These are phyloP conservation scores for Odontothrips loti DNA, from an alignment of 2,888 invertebrate species.

Conservation along the genomic window DNA sequence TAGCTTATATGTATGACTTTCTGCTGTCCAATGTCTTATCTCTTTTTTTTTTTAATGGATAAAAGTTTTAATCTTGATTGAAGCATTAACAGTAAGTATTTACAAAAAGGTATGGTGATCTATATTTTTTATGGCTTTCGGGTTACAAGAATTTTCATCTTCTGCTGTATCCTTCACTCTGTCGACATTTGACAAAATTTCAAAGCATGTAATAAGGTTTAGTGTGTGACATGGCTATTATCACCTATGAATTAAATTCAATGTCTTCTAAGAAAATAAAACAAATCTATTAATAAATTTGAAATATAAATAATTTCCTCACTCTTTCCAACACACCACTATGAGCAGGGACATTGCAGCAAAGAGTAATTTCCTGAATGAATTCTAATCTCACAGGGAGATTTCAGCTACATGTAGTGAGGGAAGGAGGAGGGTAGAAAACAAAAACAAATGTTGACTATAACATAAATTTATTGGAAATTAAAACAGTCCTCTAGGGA, in stretches of 20 bases:
- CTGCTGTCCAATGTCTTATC: neutral
- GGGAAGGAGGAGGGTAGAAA: too few relatives aligned
- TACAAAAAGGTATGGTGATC: neutral
- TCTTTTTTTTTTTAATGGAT: neutral
- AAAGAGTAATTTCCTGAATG: too few relatives aligned
- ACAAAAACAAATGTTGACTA: neutral
- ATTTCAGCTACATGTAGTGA: too few relatives aligned
- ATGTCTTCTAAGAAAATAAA: neutral
- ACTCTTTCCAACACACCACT: too few relatives aligned
- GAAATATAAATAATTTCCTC: neutral
- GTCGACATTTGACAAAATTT: neutral
- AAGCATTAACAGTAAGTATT: conserved; percentile 7
- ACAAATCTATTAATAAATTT: neutral
- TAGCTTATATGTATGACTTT: conserved; percentile 9
- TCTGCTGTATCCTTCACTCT: neutral
- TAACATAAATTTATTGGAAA: too few relatives aligned
- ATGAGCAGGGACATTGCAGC: too few relatives aligned
- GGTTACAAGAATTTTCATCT: conserved; percentile 11
- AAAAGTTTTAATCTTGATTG: neutral
- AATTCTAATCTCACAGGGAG: too few relatives aligned
- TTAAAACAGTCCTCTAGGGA: too few relatives aligned
- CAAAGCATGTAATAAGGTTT: neutral
- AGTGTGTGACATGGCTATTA: neutral
- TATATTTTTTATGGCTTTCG: conserved; percentile 2
- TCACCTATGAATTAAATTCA: neutral